Base-by-base conservation (phyloP, 2,797 vertebrate genomes). In the Loris lydekkerianus region DNA sequence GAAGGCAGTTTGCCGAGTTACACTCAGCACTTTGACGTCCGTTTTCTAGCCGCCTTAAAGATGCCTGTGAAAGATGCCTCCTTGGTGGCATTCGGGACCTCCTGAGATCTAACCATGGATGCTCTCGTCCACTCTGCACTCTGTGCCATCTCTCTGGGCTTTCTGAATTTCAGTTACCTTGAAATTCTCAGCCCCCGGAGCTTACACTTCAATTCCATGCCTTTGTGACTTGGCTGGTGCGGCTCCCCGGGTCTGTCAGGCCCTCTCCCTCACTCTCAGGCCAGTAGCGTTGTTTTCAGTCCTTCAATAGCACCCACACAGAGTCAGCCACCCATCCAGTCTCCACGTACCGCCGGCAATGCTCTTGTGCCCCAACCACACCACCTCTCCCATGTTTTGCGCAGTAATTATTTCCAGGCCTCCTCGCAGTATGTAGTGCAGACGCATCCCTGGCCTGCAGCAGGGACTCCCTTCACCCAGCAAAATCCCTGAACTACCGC, bases 1-100 rank as follows among this genome's bases (percentile, higher is more conserved):
- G 27, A 37, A 81, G 56, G 43, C 89, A 86, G 77, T 95, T 72
- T 34, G n/a, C 88, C 49, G 83, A 96, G 61, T 27, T n/a, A 60
- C n/a, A 17, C 43, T 73, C n/a, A 7, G 80, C 70, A 46, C 75
- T 83, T 65, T 1, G 0, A 23, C 3, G n/a, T 34, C 1, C 21
- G 1, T 46, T 37, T 83, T 18, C 29, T 49, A 49, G 8, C 27
- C 13, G 13, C 34, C 27, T 27, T 23, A 15, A 7, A 40, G 56
- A 31, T 3, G 14, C 23, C 40, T 27, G 10, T 18, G 4, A 27
- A 77, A 77, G 20, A 27, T 63, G 43, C 37, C 87, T 94, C 23
- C 88, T 82, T 2, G 23, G 5, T 1, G 46, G 49, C 31, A 6
- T 11, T 10, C 49, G 25, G 43, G 82, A 29, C 27, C 91, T 87